phyloP scores from a whole-genome alignment of 2,888 invertebrate genomes.

The Agrypnus murinus region DNA sequence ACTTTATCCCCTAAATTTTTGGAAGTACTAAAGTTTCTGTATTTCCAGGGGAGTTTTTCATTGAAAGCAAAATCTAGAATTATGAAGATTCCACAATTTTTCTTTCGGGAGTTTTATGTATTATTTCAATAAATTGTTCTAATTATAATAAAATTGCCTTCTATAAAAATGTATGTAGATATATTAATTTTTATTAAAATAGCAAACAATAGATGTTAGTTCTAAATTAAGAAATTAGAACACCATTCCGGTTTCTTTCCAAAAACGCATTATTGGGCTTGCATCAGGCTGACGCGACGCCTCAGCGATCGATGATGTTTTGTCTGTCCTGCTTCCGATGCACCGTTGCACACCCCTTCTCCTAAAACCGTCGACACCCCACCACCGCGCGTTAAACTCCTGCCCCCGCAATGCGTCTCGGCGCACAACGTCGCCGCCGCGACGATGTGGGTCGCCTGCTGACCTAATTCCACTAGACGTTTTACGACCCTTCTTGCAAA shows the following conservation, averaged over 20 bases:
- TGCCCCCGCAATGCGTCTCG: constrained; percentile 56
- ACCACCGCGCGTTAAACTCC: constrained; percentile 56
- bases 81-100: too few relatives aligned
- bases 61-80: too few relatives aligned
- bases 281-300: constrained; percentile 52
- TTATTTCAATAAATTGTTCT: too few relatives aligned
- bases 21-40: too few relatives aligned
- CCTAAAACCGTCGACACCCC: constrained; percentile 47
- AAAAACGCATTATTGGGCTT: constrained; percentile 57
- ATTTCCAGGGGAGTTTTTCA: too few relatives aligned
- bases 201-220: too few relatives aligned
- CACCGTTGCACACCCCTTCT: constrained; percentile 57
- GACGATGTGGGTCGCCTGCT: constrained; percentile 60
- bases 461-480: constrained; percentile 62
- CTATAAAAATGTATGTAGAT: too few relatives aligned
- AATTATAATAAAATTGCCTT: too few relatives aligned
- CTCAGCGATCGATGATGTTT: constrained; percentile 60
- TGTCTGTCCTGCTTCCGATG: constrained; percentile 62
- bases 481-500: constrained; percentile 62
- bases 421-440: constrained; percentile 55
- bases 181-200: too few relatives aligned
- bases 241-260: constrained; percentile 30
- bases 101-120: too few relatives aligned
- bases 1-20: too few relatives aligned
- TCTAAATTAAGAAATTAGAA: constrained; percentile 22